phyloP scores from a whole-genome alignment of 1,140 invertebrate genomes.

The Triops longicaudatus region DNA sequence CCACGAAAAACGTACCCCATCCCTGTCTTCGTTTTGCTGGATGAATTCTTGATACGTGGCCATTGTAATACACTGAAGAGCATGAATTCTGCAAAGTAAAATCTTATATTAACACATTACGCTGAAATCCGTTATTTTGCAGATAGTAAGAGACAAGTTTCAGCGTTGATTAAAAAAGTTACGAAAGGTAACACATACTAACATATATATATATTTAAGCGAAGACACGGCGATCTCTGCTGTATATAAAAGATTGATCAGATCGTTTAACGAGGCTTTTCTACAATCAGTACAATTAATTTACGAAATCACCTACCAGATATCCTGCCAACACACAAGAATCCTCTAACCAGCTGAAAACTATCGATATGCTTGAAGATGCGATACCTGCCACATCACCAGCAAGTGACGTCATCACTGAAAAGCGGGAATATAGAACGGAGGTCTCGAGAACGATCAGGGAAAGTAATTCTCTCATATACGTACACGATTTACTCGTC shows the following conservation, averaged over 20 bases:
- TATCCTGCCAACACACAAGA: neutral
- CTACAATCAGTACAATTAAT: neutral
- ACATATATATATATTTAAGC: no score
- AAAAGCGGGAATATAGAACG: neutral
- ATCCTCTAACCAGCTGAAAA: neutral
- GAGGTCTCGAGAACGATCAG: no score
- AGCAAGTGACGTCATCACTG: neutral
- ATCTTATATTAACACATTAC: neutral
- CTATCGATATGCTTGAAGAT: neutral
- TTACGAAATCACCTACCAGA: neutral
- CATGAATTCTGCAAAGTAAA: neutral
- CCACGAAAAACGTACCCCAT: constrained; percentile 95
- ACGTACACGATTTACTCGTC: no score
- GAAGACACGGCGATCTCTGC: no score
- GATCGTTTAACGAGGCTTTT: no score
- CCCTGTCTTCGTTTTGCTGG: constrained; percentile 93
- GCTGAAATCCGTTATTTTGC: neutral
- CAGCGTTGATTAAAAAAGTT: no score
- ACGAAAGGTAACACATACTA: no score
- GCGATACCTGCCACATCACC: neutral
- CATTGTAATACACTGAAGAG: constrained; percentile 22
- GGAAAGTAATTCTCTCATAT: no score
- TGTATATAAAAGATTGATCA: no score
- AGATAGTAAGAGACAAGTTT: no score
- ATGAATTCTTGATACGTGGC: constrained; percentile 90